Evolutionary conservation across 2,888 invertebrate genomes (phyloP).

Genomic region (Conops quadrifasciatus): DNA sequence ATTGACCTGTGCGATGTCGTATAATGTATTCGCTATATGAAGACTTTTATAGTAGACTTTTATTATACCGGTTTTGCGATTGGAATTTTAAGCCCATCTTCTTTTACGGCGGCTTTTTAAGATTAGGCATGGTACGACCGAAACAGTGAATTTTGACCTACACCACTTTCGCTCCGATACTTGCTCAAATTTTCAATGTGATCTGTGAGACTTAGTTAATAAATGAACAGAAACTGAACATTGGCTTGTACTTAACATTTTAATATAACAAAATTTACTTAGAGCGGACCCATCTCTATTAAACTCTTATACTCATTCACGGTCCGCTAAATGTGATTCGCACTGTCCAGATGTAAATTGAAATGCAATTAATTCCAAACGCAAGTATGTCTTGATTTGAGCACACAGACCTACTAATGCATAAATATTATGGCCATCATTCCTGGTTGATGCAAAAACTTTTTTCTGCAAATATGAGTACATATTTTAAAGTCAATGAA

Average conservation of each 20-base stretch:
- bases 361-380: slow-evolving; percentile 92
- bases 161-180: too few relatives aligned
- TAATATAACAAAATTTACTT: slow-evolving; percentile 71
- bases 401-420: slow-evolving; percentile 82
- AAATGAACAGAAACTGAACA: not conserved
- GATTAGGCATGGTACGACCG: too few relatives aligned
- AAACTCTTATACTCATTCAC: slow-evolving; percentile 71
- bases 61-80: too few relatives aligned
- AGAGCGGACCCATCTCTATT: slow-evolving; percentile 69
- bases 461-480: slow-evolving; percentile 65
- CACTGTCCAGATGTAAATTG: slow-evolving; percentile 80
- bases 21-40: too few relatives aligned
- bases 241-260: slow-evolving; percentile 65
- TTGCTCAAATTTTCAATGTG: slow-evolving; percentile 86
- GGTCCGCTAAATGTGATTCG: slow-evolving; percentile 66
- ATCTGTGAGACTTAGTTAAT: slow-evolving; percentile 50
- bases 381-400: slow-evolving; percentile 90
- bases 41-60: too few relatives aligned
- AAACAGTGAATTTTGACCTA: too few relatives aligned
- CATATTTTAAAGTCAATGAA: not conserved
- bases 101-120: too few relatives aligned
- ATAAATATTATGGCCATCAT: slow-evolving; percentile 74
- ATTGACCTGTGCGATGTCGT: too few relatives aligned
- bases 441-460: slow-evolving; percentile 72
- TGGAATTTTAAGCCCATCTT: too few relatives aligned